Evolutionary conservation across 2,888 invertebrate species (phyloP).

Genomic region (Drosophila paracracens): DNA sequence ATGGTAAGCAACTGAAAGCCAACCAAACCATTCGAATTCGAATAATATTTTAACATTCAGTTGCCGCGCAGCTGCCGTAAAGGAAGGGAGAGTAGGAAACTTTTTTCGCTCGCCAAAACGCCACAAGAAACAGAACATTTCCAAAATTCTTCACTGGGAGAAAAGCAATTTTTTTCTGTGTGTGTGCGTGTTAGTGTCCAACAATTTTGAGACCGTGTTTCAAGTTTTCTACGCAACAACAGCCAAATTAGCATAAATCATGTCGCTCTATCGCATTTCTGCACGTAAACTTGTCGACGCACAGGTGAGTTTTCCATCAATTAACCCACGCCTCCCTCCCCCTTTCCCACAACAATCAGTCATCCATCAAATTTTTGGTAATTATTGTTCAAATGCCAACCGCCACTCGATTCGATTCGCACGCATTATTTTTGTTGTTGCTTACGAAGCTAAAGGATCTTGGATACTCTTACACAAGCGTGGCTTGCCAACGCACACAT

Average conservation of each 20-base stretch:
- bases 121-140: constrained; percentile 73
- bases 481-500: constrained; percentile 44
- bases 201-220: constrained; percentile 47
- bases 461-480: constrained; percentile 29
- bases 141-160: constrained; percentile 66
- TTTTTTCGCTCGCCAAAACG: constrained; percentile 63
- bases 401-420: constrained; percentile 1
- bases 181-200: constrained; percentile 71
- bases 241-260: constrained; percentile 76
- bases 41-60: constrained; percentile 64
- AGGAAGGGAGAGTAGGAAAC: constrained; percentile 66
- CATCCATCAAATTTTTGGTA: background rate
- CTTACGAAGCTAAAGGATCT: constrained; percentile 39
- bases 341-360: background rate
- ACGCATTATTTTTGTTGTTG: constrained; percentile 14
- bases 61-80: constrained; percentile 76
- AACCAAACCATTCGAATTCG: constrained; percentile 59
- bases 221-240: constrained; percentile 41
- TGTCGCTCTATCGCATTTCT: constrained; percentile 89
- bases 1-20: constrained; percentile 37
- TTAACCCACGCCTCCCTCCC: background rate
- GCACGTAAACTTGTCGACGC: constrained; percentile 87
- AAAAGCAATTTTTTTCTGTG: constrained; percentile 77
- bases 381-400: constrained; percentile 22
- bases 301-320: constrained; percentile 86